Evolutionary conservation across 2,797 vertebrate genomes (phyloP).

Genomic region (Esox lucius): DNA sequence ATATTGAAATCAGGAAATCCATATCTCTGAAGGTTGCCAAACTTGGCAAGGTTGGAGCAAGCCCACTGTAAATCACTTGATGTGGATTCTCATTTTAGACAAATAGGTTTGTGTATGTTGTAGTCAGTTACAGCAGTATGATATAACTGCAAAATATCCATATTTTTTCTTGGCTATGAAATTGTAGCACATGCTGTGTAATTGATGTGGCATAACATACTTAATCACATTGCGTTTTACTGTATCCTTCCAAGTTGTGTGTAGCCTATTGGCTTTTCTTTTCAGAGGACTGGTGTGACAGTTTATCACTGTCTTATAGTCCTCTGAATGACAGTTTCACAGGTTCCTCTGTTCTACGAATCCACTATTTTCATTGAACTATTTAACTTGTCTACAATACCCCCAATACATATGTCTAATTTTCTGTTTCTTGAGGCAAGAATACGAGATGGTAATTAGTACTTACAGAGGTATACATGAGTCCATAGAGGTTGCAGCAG

Average conservation of each 20-base stretch:
- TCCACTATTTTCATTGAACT: constrained; percentile 37
- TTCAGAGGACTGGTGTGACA: no score
- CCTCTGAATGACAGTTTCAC: background rate
- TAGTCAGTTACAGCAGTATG: background rate
- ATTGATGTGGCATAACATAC: no score
- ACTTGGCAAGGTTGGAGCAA: background rate
- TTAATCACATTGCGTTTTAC: no score
- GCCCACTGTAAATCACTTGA: background rate
- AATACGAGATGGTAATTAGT: constrained; percentile 62
- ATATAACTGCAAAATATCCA: background rate
- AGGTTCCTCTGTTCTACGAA: constrained; percentile 31
- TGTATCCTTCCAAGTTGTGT: no score
- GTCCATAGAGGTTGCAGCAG: constrained; percentile 56
- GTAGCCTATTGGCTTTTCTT: no score
- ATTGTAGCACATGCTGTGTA: no score
- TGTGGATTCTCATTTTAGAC: background rate
- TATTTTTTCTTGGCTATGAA: no score
- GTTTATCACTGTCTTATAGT: no score
- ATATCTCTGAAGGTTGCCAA: background rate
- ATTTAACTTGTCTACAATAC: constrained; percentile 37
- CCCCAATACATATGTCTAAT: constrained; percentile 55
- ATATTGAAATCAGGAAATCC: background rate
- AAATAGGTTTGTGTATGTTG: background rate
- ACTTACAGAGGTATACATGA: constrained; percentile 48
- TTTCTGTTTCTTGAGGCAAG: constrained; percentile 47